Evolutionary conservation across 2,113 vertebrate species (phyloP).

Genomic region (Hippocampus comes): DNA sequence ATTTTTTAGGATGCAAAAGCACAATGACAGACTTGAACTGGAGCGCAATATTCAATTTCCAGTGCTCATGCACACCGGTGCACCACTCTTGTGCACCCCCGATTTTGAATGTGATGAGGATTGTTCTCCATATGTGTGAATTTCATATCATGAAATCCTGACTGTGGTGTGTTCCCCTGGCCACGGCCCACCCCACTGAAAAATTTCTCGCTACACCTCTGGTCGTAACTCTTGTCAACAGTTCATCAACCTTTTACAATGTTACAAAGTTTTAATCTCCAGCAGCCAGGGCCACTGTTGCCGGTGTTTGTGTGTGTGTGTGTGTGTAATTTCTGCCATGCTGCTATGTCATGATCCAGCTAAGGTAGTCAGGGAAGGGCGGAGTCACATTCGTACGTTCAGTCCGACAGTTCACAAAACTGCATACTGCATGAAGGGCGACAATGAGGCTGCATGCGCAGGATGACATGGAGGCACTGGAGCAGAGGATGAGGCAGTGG

Average conservation of each 20-base stretch:
- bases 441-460: conserved; percentile 26
- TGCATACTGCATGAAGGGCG: conserved; percentile 23
- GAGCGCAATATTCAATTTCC: no score
- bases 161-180: no score
- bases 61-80: no score
- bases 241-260: neutral
- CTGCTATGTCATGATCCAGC: conserved; percentile 72
- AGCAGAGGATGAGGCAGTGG: conserved; percentile 14
- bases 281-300: neutral
- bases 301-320: conserved; percentile 12
- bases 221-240: no score
- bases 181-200: no score
- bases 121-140: no score
- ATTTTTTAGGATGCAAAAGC: no score
- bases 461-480: conserved; percentile 13
- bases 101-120: no score
- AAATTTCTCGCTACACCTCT: no score
- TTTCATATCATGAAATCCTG: no score
- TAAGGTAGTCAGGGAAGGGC: conserved; percentile 43
- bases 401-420: conserved; percentile 17
- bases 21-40: no score
- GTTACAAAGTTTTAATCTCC: neutral
- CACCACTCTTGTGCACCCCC: no score
- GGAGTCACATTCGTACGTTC: conserved; percentile 25
- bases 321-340: conserved; percentile 39